Conservation (phyloP, 2,113 vertebrate species). For the Ginglymostoma cirratum region DNA sequence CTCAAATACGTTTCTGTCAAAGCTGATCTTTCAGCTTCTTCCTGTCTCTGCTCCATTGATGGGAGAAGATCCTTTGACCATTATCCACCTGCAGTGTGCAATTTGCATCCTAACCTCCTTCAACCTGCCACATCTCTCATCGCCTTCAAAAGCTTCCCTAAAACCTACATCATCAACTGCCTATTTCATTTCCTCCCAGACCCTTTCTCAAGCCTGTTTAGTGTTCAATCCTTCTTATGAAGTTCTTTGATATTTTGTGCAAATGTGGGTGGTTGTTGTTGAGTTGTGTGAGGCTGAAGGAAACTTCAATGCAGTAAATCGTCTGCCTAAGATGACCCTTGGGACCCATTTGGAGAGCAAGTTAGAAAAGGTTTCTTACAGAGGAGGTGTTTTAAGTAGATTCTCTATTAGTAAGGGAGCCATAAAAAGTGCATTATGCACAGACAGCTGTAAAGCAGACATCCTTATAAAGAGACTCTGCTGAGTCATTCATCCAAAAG, state of each 20-base stretch:
- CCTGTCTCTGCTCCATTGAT: not conserved
- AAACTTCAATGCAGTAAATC: not conserved
- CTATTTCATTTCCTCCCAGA: not conserved
- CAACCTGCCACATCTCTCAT: not conserved
- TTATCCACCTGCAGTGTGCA: not conserved
- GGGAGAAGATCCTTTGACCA: not conserved
- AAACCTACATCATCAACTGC: not conserved
- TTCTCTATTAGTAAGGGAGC: not conserved
- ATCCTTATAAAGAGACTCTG: not conserved
- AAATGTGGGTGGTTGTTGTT: not conserved
- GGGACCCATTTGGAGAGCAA: conserved; percentile 3
- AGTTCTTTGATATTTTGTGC: not conserved
- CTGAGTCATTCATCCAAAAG: not conserved
- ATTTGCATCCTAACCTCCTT: not conserved
- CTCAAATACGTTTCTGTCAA: not conserved
- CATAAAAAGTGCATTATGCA: conserved; percentile 19
- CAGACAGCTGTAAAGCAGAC: not conserved
- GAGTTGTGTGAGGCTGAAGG: not conserved
- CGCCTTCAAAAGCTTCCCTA: not conserved
- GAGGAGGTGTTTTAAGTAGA: conserved; percentile 1
- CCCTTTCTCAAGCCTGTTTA: not conserved
- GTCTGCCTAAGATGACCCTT: not conserved
- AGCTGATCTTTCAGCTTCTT: not conserved
- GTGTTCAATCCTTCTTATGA: not conserved
- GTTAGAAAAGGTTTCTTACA: not conserved